These are phyloP conservation scores for Dynastes hyllus DNA, from an alignment of 2,888 invertebrate genomes.

Conservation along the genomic window DNA sequence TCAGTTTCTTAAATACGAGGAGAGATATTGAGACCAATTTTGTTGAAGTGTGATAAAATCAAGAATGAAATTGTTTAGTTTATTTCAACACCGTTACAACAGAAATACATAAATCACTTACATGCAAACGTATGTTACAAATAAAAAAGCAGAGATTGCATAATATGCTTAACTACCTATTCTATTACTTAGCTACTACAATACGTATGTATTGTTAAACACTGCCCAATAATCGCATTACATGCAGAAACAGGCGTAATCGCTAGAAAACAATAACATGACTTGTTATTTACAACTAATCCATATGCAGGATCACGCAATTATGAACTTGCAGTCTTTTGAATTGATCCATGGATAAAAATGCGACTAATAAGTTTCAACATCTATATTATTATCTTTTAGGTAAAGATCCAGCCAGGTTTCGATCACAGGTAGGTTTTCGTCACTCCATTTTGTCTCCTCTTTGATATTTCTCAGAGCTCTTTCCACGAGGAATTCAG, in stretches of 20 bases:
- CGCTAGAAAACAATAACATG: background rate
- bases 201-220: too few species aligned
- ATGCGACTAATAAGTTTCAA: constrained; percentile 3
- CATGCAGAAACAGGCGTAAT: background rate
- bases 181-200: too few species aligned
- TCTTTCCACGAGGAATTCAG: constrained; percentile 82
- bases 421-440: constrained; percentile 83
- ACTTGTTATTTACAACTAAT: constrained; percentile 4
- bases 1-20: too few species aligned
- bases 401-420: constrained; percentile 80
- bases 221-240: background rate
- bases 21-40: too few species aligned
- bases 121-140: too few species aligned
- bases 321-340: constrained; percentile 21
- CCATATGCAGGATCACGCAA: background rate
- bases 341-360: background rate
- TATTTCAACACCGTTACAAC: too few species aligned
- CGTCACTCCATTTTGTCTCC: constrained; percentile 84
- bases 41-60: too few species aligned
- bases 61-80: too few species aligned
- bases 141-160: too few species aligned
- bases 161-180: too few species aligned
- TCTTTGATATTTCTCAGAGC: constrained; percentile 83
- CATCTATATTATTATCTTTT: constrained; percentile 60
- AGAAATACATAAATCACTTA: too few species aligned